These are phyloP conservation scores for Smithornis capensis DNA, from an alignment of 2,113 vertebrate genomes.

Conservation along the genomic window DNA sequence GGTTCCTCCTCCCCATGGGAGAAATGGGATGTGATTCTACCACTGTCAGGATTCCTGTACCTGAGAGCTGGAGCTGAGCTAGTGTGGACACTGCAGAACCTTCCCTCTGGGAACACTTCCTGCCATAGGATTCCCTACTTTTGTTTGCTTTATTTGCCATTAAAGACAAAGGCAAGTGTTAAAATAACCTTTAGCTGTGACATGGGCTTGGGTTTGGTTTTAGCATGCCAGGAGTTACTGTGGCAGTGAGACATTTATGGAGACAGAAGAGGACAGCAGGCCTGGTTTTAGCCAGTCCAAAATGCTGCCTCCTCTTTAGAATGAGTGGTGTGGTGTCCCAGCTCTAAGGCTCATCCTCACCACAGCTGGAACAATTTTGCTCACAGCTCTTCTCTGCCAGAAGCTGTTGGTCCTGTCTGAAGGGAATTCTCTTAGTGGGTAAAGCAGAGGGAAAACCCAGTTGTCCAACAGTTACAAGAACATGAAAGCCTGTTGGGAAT, in stretches of 20 bases:
- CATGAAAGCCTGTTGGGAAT: not conserved
- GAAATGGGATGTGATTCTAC: not conserved
- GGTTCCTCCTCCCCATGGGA: not conserved
- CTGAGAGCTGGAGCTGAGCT: not conserved
- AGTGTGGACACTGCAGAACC: not conserved
- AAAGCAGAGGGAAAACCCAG: not conserved
- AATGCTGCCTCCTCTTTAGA: not conserved
- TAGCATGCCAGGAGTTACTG: not conserved
- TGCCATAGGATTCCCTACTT: not conserved
- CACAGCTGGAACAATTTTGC: not conserved
- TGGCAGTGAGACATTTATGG: not conserved
- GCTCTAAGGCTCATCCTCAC: not conserved
- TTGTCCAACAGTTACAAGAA: not conserved
- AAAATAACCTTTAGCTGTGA: not conserved
- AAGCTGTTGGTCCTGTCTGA: not conserved
- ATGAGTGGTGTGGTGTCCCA: not conserved
- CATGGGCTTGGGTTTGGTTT: not conserved
- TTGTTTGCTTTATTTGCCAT: not conserved
- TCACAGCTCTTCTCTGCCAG: not conserved
- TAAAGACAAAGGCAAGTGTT: not conserved
- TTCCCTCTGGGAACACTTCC: not conserved
- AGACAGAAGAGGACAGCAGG: not conserved
- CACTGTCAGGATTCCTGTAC: not conserved
- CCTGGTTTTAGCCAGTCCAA: not conserved
- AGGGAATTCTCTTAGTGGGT: not conserved